Evolutionary conservation across 2,888 invertebrate genomes (phyloP), one percentile per base, ranked within the genome.

Genomic region (Tachina lurida): DNA sequence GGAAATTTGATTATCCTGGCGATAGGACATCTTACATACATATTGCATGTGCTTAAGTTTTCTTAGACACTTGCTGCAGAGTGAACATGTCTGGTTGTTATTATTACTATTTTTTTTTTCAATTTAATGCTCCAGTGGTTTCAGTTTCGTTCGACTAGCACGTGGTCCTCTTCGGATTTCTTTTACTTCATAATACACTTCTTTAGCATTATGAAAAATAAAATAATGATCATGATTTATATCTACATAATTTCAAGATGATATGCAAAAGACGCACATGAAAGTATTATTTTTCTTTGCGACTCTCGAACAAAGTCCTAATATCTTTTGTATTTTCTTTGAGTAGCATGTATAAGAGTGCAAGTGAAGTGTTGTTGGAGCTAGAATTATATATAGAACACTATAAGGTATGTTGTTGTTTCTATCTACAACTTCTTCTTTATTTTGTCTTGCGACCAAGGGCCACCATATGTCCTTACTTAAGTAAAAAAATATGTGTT

Each of bases 231-330:
- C 56, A 76, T 71, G 74, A 85, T 85, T 77, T 71, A 62, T 79
- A 83, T 86, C 75, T 86, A 86, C 83, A 75, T 86, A 41, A 9
- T 67, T 74, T 67, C 22, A 65, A 83, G 75, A 85, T 86, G 79
- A 86, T 86, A 86, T 86, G 86, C 86, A 83, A 86, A 82, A 84
- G 31, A 68, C 58, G 73, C 39, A 68, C 45, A 47, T 39, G 49
- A 15, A 47, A 41, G 49, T 47, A 54, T 77, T 74, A 22, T 58
- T 62, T 31, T 75, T 68, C n/a, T 39, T 74, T 77, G 15, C 0
- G 19, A 7, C 22, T 79, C 56, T 76, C 45, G 49, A 77, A 19
- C 41, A 47, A 71, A 63, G 31, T 84, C 31, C 67, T 75, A 84
- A 63, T 62, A 58, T 62, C 41, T 52, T 63, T 12, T 13, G 1